Conservation (phyloP, 2,113 vertebrate species). For the Gymnorhina tibicen region DNA sequence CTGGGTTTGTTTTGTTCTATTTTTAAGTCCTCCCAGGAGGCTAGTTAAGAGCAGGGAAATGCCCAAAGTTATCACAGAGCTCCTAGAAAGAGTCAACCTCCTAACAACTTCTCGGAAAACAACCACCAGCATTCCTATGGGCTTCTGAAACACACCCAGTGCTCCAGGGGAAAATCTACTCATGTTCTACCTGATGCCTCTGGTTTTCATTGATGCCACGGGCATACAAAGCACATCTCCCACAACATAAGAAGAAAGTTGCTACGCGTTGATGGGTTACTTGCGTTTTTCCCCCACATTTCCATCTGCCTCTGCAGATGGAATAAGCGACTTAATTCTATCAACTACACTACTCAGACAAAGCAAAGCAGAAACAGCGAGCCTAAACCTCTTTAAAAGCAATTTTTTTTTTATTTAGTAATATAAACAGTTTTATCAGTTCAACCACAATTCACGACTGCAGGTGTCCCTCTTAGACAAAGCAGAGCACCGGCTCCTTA, state of each 20-base stretch:
- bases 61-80: background rate
- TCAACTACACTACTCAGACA: background rate
- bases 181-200: rapidly evolving
- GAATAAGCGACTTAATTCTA: background rate
- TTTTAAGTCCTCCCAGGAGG: background rate
- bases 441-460: background rate
- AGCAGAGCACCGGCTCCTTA: background rate
- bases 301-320: background rate
- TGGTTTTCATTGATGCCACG: background rate
- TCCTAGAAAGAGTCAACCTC: slow-evolving; percentile 20
- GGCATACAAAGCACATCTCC: background rate
- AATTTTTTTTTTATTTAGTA: background rate
- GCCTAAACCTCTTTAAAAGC: rapidly evolving
- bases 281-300: background rate
- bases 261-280: rapidly evolving
- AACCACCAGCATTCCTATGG: background rate
- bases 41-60: background rate
- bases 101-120: slow-evolving; percentile 13
- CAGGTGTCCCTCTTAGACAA: background rate
- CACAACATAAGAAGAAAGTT: rapidly evolving
- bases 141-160: background rate
- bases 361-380: background rate
- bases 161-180: background rate
- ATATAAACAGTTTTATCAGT: background rate
- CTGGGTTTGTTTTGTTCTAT: background rate